phyloP scores from a whole-genome alignment of 2,113 vertebrate species.

The pig (Sus scrofa) region T2T-Sscrofa CM000817.6:162742501-162743000 shows the following conservation, averaged over 20 bases:
- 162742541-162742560: not conserved
- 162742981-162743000: not conserved
- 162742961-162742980: not conserved
- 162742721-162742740: not conserved
- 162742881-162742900: not conserved
- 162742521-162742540: not conserved
- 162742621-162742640: not conserved
- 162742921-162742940: not conserved
- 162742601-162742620: not conserved
- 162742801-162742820: not conserved
- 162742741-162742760: not conserved
- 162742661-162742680: not conserved
- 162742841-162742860: not conserved
- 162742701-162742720: not conserved
- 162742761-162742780: not conserved
- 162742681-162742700: not conserved
- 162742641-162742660: not conserved
- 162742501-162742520: fast-evolving
- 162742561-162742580: not conserved
- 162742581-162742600: not conserved
- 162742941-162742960: not conserved
- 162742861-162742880: not conserved
- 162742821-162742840: not conserved
- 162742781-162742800: not conserved
- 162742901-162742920: not conserved